Evolutionary conservation across 2,113 vertebrate genomes (phyloP), one percentile per base, ranked within the genome.

Genomic region (Heloderma charlesbogerti): DNA sequence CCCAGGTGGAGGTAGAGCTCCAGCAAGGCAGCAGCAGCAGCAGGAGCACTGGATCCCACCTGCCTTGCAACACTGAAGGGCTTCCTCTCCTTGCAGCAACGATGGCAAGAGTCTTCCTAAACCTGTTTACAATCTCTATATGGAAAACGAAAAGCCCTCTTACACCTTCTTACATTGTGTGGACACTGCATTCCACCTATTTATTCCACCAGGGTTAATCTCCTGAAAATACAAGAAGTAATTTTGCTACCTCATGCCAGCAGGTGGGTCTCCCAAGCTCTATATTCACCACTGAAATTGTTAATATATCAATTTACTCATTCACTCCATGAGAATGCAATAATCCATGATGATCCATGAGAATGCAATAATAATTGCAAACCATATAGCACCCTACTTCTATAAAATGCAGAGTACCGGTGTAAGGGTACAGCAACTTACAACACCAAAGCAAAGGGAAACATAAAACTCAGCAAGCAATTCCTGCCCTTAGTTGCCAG

Each of bases 221-320:
- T 45, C 72, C 6, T 63, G 48, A 78, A 89, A 92, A 0, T 0
- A 69, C 80, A 89, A 86, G 88, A 90, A 75, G 89, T 78, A 31
- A 74, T 75, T 84, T 63, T 83, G 16, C 29, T 20, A 34, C 2
- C 54, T 75, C 3, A 60, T n/a, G 12, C 9, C 57, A 89, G 37
- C 69, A 74, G 63, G 3, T 63, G 48, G 69, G 27, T 63, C 40
- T n/a, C 12, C n/a, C 81, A 89, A 71, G 37, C 4, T 12, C 5
- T 54, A 31, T 57, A 75, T 74, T 87, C 57, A 87, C 54, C 16
- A 16, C 34, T 75, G 54, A 40, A 51, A 88, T 15, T 63, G 8
- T 45, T 31, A 80, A 69, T 31, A 88, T 0, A n/a, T 37, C 29
- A 16, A 88, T 80, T 80, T 48, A 78, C 5, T 88, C 63, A 69